Evolutionary conservation across 2,113 vertebrate species (phyloP).

Genomic region (Talpa occidentalis): DNA sequence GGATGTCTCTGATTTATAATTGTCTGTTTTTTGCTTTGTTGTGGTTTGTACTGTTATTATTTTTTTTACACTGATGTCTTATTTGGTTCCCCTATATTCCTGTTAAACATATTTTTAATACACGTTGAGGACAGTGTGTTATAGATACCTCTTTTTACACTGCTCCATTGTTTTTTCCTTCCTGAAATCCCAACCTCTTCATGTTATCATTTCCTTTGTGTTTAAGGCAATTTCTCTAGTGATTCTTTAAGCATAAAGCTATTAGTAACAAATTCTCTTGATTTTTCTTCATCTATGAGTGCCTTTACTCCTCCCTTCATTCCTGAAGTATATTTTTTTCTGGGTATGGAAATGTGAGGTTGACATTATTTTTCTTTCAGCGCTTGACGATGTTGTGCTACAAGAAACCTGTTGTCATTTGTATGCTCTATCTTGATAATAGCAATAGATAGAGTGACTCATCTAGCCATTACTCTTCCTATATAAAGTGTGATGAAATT

Average conservation of each 20-base stretch:
- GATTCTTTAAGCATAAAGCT: not conserved
- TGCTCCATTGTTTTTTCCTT: not conserved
- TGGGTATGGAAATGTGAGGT: not conserved
- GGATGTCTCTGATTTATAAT: too few species aligned
- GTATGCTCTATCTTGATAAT: not conserved
- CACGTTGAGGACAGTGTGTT: fast-evolving
- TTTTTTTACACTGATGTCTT: too few species aligned
- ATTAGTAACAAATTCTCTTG: not conserved
- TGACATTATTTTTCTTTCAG: too few species aligned
- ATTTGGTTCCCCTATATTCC: too few species aligned
- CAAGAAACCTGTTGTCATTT: not conserved
- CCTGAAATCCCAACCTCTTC: too few species aligned
- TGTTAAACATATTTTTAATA: too few species aligned
- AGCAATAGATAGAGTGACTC: not conserved
- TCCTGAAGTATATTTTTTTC: too few species aligned
- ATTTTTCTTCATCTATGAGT: not conserved
- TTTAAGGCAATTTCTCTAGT: not conserved
- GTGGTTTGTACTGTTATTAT: too few species aligned
- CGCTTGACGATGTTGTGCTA: not conserved
- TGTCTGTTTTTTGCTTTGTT: too few species aligned
- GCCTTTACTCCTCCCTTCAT: not conserved
- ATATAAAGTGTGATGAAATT: not conserved
- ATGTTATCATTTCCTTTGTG: not conserved
- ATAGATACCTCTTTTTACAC: fast-evolving
- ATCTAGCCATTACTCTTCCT: not conserved